phyloP scores from a whole-genome alignment of 2,888 invertebrate genomes.

The Pheosia gnoma region DNA sequence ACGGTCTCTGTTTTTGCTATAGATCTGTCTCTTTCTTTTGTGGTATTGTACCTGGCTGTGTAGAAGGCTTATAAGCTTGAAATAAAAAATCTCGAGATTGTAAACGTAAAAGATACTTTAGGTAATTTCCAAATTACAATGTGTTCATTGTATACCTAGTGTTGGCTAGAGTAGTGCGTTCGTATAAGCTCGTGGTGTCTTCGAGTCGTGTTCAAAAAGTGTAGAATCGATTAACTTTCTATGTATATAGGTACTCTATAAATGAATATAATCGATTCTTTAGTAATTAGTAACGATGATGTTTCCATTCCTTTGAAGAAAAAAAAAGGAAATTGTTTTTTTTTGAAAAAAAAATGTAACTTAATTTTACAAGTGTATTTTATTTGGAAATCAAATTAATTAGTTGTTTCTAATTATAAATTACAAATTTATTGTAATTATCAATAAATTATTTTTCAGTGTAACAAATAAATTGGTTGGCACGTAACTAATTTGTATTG shows the following conservation, averaged over 20 bases:
- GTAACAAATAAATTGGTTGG: constrained; percentile 55
- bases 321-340: constrained; percentile 6
- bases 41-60: neutral
- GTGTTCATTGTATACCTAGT: constrained; percentile 77
- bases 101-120: constrained; percentile 35
- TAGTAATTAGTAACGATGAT: constrained; percentile 32
- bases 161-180: constrained; percentile 68
- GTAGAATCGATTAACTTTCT: constrained; percentile 48
- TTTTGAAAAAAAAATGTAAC: constrained; percentile 17
- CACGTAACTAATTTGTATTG: constrained; percentile 47
- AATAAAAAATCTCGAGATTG: constrained; percentile 23
- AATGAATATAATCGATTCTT: constrained; percentile 44
- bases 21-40: too few species aligned
- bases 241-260: constrained; percentile 46
- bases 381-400: constrained; percentile 23
- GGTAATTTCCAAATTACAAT: constrained; percentile 63
- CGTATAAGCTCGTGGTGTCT: constrained; percentile 54
- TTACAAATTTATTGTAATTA: constrained; percentile 38
- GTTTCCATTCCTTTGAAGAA: constrained; percentile 37
- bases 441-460: constrained; percentile 60
- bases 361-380: constrained; percentile 28
- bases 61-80: constrained; percentile 13
- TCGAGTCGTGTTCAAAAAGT: constrained; percentile 61
- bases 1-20: too few species aligned
- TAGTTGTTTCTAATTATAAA: constrained; percentile 27